Conservation (phyloP, 1,140 invertebrate species). For the Harpegnathos saltator region DNA sequence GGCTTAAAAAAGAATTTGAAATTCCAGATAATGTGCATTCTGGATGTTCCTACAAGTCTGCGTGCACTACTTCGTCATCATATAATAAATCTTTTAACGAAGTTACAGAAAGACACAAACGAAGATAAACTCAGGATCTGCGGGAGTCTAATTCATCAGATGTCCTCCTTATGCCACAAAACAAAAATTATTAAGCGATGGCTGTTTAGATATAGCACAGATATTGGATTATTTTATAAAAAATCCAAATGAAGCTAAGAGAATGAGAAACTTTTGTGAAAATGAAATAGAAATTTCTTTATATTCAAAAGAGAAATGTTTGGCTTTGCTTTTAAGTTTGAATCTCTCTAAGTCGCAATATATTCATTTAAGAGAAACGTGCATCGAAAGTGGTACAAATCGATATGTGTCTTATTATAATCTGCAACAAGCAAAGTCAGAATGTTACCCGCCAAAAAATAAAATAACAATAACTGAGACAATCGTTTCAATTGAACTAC, state of each 20-base stretch:
- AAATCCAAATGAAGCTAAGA: conserved; percentile 4
- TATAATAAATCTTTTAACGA: conserved; percentile 5
- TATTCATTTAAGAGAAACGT: conserved; percentile 11
- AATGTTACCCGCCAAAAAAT: not conserved
- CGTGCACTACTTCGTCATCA: not conserved
- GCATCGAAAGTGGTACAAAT: conserved; percentile 6
- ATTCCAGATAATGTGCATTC: not conserved
- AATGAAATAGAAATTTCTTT: conserved; percentile 2
- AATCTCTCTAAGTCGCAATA: conserved; percentile 20
- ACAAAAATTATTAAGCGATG: conserved; percentile 7
- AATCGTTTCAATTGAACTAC: not conserved
- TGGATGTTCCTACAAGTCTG: not conserved
- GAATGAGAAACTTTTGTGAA: conserved; percentile 9
- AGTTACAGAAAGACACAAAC: conserved; percentile 3
- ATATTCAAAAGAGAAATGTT: conserved; percentile 26
- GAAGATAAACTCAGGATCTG: not conserved
- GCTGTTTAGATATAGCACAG: not conserved
- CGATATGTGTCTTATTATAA: conserved; percentile 6
- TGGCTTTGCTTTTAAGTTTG: conserved; percentile 2
- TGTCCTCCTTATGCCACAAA: not conserved
- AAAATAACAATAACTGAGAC: conserved; percentile 1
- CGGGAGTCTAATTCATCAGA: not conserved
- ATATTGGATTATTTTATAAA: conserved; percentile 13
- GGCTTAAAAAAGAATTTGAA: conserved; percentile 15
- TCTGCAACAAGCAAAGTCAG: conserved; percentile 2